phyloP scores from a whole-genome alignment of 2,797 vertebrate genomes.

The Diplodus sargus region DNA sequence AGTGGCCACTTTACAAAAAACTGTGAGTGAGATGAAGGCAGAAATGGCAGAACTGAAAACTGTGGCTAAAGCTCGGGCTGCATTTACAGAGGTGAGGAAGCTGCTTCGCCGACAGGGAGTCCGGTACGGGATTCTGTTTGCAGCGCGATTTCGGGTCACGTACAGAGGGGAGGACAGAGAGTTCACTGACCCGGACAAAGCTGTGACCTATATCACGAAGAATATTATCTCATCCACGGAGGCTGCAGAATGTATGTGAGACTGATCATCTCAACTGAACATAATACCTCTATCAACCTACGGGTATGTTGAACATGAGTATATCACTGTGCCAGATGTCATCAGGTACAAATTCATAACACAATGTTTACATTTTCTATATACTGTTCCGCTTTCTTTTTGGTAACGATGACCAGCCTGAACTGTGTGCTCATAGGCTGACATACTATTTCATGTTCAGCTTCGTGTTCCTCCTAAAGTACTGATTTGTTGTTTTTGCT shows the following conservation, averaged over 20 bases:
- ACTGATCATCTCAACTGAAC: neutral
- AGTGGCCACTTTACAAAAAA: too few species aligned
- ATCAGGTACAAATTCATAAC: too few species aligned
- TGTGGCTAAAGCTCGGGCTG: conserved; percentile 19
- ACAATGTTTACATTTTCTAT: too few species aligned
- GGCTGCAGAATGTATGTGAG: neutral
- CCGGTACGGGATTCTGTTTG: conserved; percentile 14
- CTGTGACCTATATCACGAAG: conserved; percentile 17
- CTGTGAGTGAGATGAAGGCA: too few species aligned
- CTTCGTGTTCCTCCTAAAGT: neutral
- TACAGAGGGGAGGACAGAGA: too few species aligned
- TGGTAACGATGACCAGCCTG: neutral
- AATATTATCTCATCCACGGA: conserved; percentile 3
- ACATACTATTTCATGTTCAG: too few species aligned
- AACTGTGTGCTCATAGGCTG: neutral
- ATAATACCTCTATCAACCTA: neutral
- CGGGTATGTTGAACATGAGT: neutral
- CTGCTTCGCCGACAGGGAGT: neutral
- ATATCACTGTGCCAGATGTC: too few species aligned
- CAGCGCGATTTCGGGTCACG: conserved; percentile 1
- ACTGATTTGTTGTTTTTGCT: neutral
- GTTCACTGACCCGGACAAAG: conserved; percentile 21
- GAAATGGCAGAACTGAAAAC: too few species aligned
- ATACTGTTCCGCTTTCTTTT: too few species aligned
- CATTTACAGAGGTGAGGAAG: conserved; percentile 27